Base-by-base conservation (phyloP, 2,113 vertebrate species). In the Ammodytes marinus region DNA sequence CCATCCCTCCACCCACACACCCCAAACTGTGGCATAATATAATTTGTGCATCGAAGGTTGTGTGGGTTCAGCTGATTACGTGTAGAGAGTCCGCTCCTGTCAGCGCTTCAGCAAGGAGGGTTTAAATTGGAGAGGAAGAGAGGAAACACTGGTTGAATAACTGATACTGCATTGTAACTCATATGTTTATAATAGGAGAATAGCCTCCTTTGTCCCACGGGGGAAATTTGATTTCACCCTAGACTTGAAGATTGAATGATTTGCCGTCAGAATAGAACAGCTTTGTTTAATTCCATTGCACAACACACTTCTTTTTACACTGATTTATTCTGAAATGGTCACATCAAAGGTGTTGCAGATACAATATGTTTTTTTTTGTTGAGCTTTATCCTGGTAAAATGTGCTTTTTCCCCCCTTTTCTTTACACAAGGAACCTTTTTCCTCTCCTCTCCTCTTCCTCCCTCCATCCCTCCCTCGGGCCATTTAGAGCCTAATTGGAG, bases 21-120 rank as follows among this genome's bases (percentile, higher is more conserved):
- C 57, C 77, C 83, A 90, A 89, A 90, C 58, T 61, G 73, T 89
- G 69, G 17, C 54, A 75, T 95, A 95, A 95, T 94, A 75, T 27
- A 91, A 94, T 95, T 96, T 95, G 89, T 83, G 85, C 77, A 88
- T 83, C 70, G 69, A 94, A 93, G 94, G 95, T 94, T 93, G 76
- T 6, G 65, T 77, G 79, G 91, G 89, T 93, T 93, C 91, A 91
- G 43, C 92, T 77, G 86, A 92, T 92, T 89, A 86, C 79, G 74
- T 90, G 79, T 91, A 82, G 74, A 85, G 75, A 93, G 54, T 88
- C 65, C 84, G 82, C 73, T 66, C 74, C 90, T 86, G 90, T 87
- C 75, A 72, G 74, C 77, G 94, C 86, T 87, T 90, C 85, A 78
- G 79, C 55, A 85, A 75, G 75, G 83, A 91, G 80, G 60, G 7